Evolutionary conservation across 2,797 vertebrate species (phyloP).

Genomic region (Apogon talboti): DNA sequence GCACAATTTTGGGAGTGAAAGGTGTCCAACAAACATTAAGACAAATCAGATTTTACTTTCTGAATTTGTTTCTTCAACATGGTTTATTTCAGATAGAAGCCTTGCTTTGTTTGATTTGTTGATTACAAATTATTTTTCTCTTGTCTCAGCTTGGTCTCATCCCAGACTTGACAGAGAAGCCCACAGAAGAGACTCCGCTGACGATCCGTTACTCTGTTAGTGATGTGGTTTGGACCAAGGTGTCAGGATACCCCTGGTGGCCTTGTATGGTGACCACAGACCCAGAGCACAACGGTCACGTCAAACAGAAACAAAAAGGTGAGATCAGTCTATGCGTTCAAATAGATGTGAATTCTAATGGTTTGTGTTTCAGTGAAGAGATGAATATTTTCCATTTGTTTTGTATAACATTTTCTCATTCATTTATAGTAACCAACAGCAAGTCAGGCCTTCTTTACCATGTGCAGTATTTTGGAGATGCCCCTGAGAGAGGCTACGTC

Average conservation of each 20-base stretch:
- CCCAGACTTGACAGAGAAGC: conserved; percentile 58
- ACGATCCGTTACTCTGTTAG: conserved; percentile 85
- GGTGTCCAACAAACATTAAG: no score
- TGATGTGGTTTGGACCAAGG: conserved; percentile 96
- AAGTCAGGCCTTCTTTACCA: conserved; percentile 87
- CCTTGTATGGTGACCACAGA: conserved; percentile 97
- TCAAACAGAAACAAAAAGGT: conserved; percentile 94
- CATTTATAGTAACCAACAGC: conserved; percentile 54
- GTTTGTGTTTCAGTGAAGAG: background rate
- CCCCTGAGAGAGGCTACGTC: conserved; percentile 95
- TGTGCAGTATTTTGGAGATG: conserved; percentile 96
- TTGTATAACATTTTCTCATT: background rate
- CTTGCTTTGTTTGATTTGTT: background rate
- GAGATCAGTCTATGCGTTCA: background rate
- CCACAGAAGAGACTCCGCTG: conserved; percentile 54
- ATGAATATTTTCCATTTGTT: background rate
- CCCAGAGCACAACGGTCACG: conserved; percentile 88
- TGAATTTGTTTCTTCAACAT: no score
- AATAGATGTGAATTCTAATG: background rate
- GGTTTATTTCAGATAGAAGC: no score
- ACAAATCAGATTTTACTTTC: background rate
- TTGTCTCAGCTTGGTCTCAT: conserved; percentile 41
- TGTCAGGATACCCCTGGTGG: conserved; percentile 98
- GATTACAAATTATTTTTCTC: background rate
- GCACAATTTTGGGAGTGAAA: no score